phyloP scores from a whole-genome alignment of 2,888 invertebrate species.

The Xestia c-nigrum region DNA sequence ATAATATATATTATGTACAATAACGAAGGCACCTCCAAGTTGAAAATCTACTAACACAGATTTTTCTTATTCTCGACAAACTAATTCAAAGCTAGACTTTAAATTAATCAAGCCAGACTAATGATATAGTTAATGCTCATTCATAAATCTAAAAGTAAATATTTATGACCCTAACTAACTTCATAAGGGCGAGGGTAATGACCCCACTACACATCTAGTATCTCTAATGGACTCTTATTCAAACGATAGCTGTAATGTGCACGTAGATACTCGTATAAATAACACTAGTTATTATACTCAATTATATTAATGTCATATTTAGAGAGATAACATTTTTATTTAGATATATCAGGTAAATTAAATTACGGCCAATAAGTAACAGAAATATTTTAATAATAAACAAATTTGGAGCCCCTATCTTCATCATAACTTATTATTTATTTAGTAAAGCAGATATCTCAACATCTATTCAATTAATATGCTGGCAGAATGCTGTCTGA shows the following conservation, averaged over 20 bases:
- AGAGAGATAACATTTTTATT: conserved; percentile 4
- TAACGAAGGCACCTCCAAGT: neutral
- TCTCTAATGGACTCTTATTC: neutral
- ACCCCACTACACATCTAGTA: neutral
- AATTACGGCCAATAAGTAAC: neutral
- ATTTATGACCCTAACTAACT: neutral
- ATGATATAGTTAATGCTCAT: conserved; percentile 11
- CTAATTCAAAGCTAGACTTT: neutral
- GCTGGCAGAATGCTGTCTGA: too few relatives aligned
- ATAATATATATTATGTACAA: neutral
- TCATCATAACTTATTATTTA: too few relatives aligned
- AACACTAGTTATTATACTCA: neutral
- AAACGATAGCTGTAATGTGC: conserved; percentile 7
- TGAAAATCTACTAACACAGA: neutral
- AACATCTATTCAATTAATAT: too few relatives aligned
- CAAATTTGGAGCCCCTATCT: too few relatives aligned
- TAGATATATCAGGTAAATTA: neutral
- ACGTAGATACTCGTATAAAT: neutral
- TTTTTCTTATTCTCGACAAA: neutral
- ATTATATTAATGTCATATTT: conserved; percentile 14
- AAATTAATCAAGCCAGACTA: neutral
- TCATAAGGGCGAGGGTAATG: neutral
- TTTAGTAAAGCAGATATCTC: too few relatives aligned
- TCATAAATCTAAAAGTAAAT: conserved; percentile 15
- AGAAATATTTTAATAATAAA: neutral